Percentiles rank a stretch among this genome's conserved stretches.
Evolutionary conservation across 2,888 invertebrate species (phyloP).

Genomic region (Eurytoma adleriae): DNA sequence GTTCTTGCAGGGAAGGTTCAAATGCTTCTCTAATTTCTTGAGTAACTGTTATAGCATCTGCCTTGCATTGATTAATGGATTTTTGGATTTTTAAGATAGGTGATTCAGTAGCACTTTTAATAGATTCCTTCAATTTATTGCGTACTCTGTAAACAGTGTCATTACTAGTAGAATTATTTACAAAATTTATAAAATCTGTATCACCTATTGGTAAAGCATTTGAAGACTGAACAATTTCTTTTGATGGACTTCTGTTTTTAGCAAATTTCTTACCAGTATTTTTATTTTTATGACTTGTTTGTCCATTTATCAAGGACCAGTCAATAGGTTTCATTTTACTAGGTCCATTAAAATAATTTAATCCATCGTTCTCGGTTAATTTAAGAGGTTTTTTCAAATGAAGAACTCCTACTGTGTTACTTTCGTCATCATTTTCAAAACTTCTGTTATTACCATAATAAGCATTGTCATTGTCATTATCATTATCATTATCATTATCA

Average conservation of each 20-base stretch:
- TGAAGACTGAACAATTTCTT: no score
- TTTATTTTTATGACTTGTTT: not conserved
- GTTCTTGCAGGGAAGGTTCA: not conserved
- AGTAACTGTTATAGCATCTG: not conserved
- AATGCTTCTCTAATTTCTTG: conserved; percentile 25
- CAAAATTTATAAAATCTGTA: conserved; percentile 36
- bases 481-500: no score
- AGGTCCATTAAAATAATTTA: conserved; percentile 29
- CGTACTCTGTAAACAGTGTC: conserved; percentile 19
- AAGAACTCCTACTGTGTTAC: conserved; percentile 15
- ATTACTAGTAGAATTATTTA: conserved; percentile 26
- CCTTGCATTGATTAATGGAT: not conserved
- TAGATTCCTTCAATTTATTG: not conserved
- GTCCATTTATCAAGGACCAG: conserved; percentile 24
- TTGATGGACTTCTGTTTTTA: not conserved
- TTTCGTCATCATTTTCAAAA: not conserved
- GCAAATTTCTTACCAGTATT: no score
- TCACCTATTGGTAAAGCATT: not conserved
- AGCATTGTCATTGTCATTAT: no score
- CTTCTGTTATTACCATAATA: not conserved
- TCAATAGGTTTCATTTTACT: conserved; percentile 38
- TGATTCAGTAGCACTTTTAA: not conserved
- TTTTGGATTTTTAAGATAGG: conserved; percentile 35
- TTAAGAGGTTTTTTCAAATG: conserved; percentile 31
- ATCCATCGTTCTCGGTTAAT: conserved; percentile 21